These are phyloP conservation scores for Sebastes hopkinsi DNA, from an alignment of 2,797 vertebrate genomes.

Conservation along the genomic window DNA sequence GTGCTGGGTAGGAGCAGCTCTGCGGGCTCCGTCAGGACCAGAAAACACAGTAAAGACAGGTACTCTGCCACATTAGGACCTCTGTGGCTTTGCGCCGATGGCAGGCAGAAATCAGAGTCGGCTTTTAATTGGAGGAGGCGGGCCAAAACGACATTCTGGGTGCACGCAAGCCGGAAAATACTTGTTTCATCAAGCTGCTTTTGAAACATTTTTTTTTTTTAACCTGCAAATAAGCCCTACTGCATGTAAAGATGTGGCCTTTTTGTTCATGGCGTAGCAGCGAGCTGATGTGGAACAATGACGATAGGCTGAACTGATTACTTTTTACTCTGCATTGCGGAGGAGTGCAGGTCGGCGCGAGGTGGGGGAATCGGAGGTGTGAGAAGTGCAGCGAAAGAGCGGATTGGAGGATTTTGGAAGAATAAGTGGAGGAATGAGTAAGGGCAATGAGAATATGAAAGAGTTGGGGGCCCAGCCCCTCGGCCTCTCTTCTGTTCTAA, in stretches of 20 bases:
- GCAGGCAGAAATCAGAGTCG: conserved; percentile 21
- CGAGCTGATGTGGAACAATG: conserved; percentile 34
- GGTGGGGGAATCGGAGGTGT: conserved; percentile 4
- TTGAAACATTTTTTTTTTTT: background rate
- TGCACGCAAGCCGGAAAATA: background rate
- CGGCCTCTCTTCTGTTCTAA: conserved; percentile 64
- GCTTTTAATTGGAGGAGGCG: conserved; percentile 17
- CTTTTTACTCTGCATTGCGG: conserved; percentile 64
- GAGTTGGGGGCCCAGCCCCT: conserved; percentile 40
- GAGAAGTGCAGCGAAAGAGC: conserved; percentile 22
- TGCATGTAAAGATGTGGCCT: background rate
- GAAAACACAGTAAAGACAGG: conserved; percentile 37
- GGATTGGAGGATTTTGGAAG: conserved; percentile 44
- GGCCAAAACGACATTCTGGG: background rate
- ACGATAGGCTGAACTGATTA: conserved; percentile 44
- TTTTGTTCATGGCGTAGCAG: conserved; percentile 1
- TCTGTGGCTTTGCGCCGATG: conserved; percentile 3
- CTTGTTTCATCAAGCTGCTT: background rate
- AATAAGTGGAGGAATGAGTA: conserved; percentile 42
- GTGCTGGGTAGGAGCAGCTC: conserved; percentile 50
- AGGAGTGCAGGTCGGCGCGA: conserved; percentile 35
- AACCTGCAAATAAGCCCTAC: background rate
- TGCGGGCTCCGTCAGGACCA: conserved; percentile 47
- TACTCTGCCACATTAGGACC: conserved; percentile 33
- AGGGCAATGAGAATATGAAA: conserved; percentile 58